Base-by-base conservation (phyloP, 2,797 vertebrate species). In the Heterohyrax brucei region DNA sequence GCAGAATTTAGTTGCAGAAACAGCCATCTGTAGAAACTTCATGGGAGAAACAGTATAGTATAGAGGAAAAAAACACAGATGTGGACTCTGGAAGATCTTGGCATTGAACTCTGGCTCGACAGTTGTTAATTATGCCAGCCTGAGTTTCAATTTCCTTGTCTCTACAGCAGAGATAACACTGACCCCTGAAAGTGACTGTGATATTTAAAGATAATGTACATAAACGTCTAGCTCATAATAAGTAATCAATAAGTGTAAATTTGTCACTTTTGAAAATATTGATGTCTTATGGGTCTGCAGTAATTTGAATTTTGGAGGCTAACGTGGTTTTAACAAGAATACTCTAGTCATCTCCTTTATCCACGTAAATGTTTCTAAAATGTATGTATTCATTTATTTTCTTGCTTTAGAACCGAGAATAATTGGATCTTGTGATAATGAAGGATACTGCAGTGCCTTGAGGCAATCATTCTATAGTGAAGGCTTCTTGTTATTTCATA, bases 281-380 rank as follows among this genome's bases (percentile, higher is more conserved):
- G 10, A 22, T 87, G 30, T 14, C 50, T 70, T 39, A 87, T 39
- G 12, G 2, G 10, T 56, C 64, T 64, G 16, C 56, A 21, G 14
- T 93, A 39, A 26, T 46, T 97, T 70, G 30, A 82, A 91, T 61
- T 48, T 26, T 30, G 28, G 26, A 46, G 1, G 12, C 66, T 93
- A 46, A 64, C 5, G 91, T 94, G 89, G 56, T 89, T 86, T 91
- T 82, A 94, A 78, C 78, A 56, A 70, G 83, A 96, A 92, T 59
- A 53, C 82, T 68, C 56, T 46, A 66, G 62, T 50, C 77, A 13
- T 82, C 95, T 59, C 44, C 46, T 80, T 77, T 4, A 5, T 86
- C 86, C 75, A 22, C 64, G 46, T 64, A 89, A 78, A 79, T 22
- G 21, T 90, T 33, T 94, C 93, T 89, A 33, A 94, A 93, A 79